Percentiles rank a stretch among this genome's conserved stretches.
These are phyloP conservation scores for Vanessa cardui DNA, from an alignment of 2,888 invertebrate species.

Conservation along the genomic window DNA sequence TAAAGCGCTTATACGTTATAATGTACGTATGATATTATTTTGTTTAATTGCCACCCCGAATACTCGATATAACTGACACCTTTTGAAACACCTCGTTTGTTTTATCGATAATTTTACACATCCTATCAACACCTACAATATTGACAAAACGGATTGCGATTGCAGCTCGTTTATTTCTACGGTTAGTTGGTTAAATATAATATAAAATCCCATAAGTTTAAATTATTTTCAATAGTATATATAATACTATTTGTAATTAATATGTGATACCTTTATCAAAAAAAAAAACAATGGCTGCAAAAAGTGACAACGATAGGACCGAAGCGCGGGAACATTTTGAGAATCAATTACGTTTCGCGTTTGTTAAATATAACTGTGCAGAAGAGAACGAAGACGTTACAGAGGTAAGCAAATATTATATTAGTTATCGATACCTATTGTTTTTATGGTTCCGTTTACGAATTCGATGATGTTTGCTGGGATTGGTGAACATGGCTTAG, in stretches of 20 bases:
- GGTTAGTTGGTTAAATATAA: background rate
- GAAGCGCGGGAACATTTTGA: constrained; percentile 74
- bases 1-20: no score
- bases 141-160: constrained; percentile 4
- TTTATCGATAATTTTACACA: constrained; percentile 77
- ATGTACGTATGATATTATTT: no score
- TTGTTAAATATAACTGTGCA: constrained; percentile 64
- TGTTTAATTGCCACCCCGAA: constrained; percentile 21
- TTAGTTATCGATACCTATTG: background rate
- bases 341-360: constrained; percentile 70
- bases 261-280: background rate
- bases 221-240: background rate
- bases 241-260: background rate
- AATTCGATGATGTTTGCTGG: no score
- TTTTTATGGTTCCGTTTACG: background rate
- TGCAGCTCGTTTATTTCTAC: background rate
- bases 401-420: constrained; percentile 56
- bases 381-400: constrained; percentile 70
- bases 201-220: no score
- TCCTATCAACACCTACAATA: constrained; percentile 37
- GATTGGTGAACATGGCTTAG: no score
- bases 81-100: constrained; percentile 58
- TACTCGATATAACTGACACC: constrained; percentile 23
- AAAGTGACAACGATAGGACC: constrained; percentile 60
- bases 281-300: constrained; percentile 43